Evolutionary conservation across 2,797 vertebrate genomes (phyloP).

Genomic region (Mus minutoides): DNA sequence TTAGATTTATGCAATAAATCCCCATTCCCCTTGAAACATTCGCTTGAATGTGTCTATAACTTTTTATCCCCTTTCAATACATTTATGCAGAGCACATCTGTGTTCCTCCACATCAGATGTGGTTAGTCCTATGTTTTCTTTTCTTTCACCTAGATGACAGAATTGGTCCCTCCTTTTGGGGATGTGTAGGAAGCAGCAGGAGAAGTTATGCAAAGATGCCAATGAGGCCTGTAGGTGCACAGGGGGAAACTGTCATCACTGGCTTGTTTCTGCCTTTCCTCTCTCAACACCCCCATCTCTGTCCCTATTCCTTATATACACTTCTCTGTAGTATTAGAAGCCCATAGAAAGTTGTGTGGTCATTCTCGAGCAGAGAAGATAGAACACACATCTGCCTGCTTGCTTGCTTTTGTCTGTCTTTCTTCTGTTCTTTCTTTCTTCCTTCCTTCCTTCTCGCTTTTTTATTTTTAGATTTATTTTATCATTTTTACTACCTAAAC

Average conservation of each 20-base stretch:
- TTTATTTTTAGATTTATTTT: neutral
- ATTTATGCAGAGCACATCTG: constrained; percentile 42
- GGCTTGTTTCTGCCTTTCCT: neutral
- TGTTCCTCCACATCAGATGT: constrained; percentile 54
- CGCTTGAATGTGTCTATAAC: constrained; percentile 57
- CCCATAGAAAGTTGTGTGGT: neutral
- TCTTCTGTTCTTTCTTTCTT: fast-evolving
- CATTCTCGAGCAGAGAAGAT: neutral
- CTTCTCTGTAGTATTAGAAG: neutral
- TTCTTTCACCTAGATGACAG: constrained; percentile 46
- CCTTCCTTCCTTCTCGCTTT: neutral
- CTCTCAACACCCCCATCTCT: too few relatives aligned
- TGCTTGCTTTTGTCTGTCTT: neutral
- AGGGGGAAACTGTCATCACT: neutral
- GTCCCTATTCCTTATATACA: fast-evolving
- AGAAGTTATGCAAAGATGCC: neutral
- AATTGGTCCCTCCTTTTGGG: neutral
- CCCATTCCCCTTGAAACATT: constrained; percentile 73
- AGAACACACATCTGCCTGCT: neutral
- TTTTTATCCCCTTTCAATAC: constrained; percentile 60
- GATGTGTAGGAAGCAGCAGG: too few relatives aligned
- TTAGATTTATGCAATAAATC: constrained; percentile 73
- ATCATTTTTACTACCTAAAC: neutral
- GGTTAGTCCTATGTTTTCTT: neutral
- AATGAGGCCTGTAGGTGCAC: neutral